Conservation (phyloP, 64 coral and sea anemone genomes). For the Cladopsammia gracilis region DNA sequence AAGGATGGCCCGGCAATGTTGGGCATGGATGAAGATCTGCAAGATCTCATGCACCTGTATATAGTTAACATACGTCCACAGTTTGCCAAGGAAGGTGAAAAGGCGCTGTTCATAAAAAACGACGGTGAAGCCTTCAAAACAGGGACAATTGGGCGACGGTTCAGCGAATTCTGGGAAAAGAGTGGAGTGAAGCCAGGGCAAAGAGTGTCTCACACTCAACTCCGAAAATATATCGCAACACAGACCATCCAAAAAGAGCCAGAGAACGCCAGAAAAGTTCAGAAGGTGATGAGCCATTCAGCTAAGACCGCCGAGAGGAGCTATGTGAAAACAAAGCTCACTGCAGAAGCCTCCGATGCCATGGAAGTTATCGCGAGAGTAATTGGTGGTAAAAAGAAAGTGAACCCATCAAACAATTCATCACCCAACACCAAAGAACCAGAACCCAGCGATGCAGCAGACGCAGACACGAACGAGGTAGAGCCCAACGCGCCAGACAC, state of each 20-base stretch:
- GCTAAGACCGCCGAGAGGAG: not conserved
- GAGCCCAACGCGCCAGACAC: too few species aligned
- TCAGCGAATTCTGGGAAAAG: not conserved
- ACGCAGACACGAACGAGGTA: too few species aligned
- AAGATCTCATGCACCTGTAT: not conserved
- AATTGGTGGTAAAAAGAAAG: not conserved
- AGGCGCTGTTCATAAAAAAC: not conserved
- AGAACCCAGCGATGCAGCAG: too few species aligned
- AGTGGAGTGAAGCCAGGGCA: not conserved
- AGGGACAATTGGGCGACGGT: not conserved
- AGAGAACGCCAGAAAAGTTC: not conserved
- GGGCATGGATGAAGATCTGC: constrained; percentile 2
- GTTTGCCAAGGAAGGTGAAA: not conserved
- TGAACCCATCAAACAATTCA: too few species aligned
- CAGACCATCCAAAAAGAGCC: not conserved
- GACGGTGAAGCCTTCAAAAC: not conserved
- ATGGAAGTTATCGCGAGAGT: not conserved
- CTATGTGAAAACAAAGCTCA: not conserved
- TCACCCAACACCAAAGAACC: too few species aligned
- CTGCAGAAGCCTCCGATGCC: not conserved
- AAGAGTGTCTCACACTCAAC: not conserved
- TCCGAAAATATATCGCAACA: too few species aligned
- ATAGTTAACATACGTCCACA: not conserved
- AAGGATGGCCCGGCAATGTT: not conserved
- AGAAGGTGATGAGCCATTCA: constrained; percentile 21